Evolutionary conservation across 2,888 invertebrate genomes (phyloP).

Genomic region (Hirudinaria manillensis): DNA sequence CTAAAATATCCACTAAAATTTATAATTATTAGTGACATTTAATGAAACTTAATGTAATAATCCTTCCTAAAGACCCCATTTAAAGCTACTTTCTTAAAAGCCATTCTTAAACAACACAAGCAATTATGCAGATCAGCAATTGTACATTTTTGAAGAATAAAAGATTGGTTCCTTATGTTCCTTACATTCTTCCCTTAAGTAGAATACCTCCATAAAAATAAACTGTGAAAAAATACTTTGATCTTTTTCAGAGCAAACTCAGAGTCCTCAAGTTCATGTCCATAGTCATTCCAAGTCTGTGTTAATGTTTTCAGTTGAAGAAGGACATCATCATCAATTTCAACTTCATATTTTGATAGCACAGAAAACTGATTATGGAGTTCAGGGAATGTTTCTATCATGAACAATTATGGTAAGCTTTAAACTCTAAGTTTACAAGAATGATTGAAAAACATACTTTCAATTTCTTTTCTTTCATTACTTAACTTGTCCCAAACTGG

Average conservation of each 20-base stretch:
- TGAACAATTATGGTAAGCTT: not conserved
- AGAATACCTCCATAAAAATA: too few relatives aligned
- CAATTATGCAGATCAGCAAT: too few relatives aligned
- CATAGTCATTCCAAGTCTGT: constrained; percentile 67
- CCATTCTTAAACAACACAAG: too few relatives aligned
- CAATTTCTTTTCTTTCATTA: constrained; percentile 62
- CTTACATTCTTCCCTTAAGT: too few relatives aligned
- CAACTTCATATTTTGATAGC: constrained; percentile 67
- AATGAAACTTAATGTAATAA: too few relatives aligned
- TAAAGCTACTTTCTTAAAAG: too few relatives aligned
- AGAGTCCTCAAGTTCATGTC: constrained; percentile 65
- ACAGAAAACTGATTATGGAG: constrained; percentile 68
- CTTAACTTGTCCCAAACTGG: constrained; percentile 66
- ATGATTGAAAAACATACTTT: constrained; percentile 55
- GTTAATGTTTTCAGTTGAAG: constrained; percentile 57
- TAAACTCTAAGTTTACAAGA: not conserved
- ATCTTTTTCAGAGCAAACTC: constrained; percentile 69
- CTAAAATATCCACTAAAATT: too few relatives aligned
- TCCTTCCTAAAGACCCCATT: too few relatives aligned
- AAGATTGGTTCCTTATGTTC: too few relatives aligned
- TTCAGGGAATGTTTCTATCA: constrained; percentile 15
- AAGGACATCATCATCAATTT: constrained; percentile 58
- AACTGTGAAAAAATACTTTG: constrained; percentile 57
- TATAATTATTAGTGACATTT: too few relatives aligned
- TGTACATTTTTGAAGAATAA: too few relatives aligned